Percentiles rank a stretch among this genome's conserved stretches.
Evolutionary conservation across 1,140 invertebrate species (phyloP).

Genomic region (Monochamus saltuarius): DNA sequence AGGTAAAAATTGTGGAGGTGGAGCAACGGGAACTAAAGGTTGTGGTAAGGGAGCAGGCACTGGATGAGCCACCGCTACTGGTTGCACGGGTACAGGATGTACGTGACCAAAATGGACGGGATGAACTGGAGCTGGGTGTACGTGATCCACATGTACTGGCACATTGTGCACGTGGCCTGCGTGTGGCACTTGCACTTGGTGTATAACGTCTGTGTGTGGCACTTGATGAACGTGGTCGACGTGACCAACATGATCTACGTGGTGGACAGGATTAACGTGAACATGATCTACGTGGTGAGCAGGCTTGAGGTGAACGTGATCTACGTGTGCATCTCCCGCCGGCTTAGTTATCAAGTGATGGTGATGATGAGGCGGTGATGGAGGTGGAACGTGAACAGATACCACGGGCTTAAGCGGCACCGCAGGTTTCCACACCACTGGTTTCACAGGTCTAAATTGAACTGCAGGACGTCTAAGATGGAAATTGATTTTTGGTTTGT

Average conservation of each 20-base stretch:
- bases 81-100: slow-evolving; percentile 12
- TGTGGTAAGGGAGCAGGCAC: slow-evolving; percentile 3
- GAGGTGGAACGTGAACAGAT: slow-evolving; percentile 20
- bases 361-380: background rate
- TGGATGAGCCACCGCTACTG: slow-evolving; percentile 8
- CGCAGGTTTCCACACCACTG: slow-evolving; percentile 25
- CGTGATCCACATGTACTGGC: slow-evolving; percentile 5
- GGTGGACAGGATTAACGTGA: slow-evolving; percentile 20
- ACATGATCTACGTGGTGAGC: slow-evolving; percentile 25
- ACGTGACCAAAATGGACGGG: slow-evolving; percentile 13
- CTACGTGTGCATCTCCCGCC: slow-evolving; percentile 25
- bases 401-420: slow-evolving; percentile 8
- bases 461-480: slow-evolving; percentile 20
- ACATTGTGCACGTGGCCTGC: slow-evolving; percentile 3
- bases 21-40: slow-evolving; percentile 14
- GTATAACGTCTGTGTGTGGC: background rate
- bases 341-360: slow-evolving; percentile 14
- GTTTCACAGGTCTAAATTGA: slow-evolving; percentile 20
- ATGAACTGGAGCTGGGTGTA: slow-evolving; percentile 21
- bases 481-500: slow-evolving; percentile 29
- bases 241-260: slow-evolving; percentile 28
- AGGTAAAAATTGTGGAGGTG: slow-evolving; percentile 27
- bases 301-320: slow-evolving; percentile 25
- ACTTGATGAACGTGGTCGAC: slow-evolving; percentile 24
- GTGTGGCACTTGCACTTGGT: background rate